These are phyloP conservation scores for Varroa destructor DNA, from an alignment of 1,140 invertebrate species.

Conservation along the genomic window DNA sequence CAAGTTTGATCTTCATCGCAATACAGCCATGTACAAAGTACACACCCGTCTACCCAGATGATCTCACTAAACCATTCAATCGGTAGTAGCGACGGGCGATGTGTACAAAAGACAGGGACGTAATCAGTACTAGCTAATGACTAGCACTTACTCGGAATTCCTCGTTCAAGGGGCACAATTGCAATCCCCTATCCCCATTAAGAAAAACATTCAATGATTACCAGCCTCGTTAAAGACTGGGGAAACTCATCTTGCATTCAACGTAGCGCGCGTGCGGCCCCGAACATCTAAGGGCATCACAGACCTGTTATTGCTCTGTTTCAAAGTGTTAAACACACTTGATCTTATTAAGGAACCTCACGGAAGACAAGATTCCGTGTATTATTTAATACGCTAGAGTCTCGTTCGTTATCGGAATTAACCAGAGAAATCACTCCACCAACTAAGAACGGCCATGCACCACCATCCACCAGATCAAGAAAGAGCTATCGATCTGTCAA, in stretches of 20 bases:
- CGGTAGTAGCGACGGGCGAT: slow-evolving; percentile 76
- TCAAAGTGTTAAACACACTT: slow-evolving; percentile 51
- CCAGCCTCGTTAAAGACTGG: too few species aligned
- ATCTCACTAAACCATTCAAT: slow-evolving; percentile 64
- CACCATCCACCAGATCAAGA: slow-evolving; percentile 71
- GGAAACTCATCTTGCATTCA: slow-evolving; percentile 50
- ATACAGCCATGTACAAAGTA: slow-evolving; percentile 43
- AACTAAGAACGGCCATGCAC: slow-evolving; percentile 80
- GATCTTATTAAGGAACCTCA: slow-evolving; percentile 53
- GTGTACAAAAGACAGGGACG: slow-evolving; percentile 73
- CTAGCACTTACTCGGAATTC: slow-evolving; percentile 71
- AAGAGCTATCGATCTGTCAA: slow-evolving; percentile 79
- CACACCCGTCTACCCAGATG: slow-evolving; percentile 55
- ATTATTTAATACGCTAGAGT: slow-evolving; percentile 56
- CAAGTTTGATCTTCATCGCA: slow-evolving; percentile 35
- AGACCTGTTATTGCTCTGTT: slow-evolving; percentile 68
- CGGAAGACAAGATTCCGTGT: slow-evolving; percentile 40
- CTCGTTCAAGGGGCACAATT: slow-evolving; percentile 67
- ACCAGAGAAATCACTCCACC: slow-evolving; percentile 73
- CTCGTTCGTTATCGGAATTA: slow-evolving; percentile 74
- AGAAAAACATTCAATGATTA: slow-evolving; percentile 55
- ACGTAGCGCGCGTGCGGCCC: slow-evolving; percentile 67
- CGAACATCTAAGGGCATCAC: slow-evolving; percentile 65
- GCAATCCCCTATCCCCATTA: slow-evolving; percentile 65
- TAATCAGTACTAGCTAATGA: slow-evolving; percentile 69